These are phyloP conservation scores for Brachyhypopomus occidentalis DNA, from an alignment of 2,113 vertebrate genomes.

Conservation along the genomic window DNA sequence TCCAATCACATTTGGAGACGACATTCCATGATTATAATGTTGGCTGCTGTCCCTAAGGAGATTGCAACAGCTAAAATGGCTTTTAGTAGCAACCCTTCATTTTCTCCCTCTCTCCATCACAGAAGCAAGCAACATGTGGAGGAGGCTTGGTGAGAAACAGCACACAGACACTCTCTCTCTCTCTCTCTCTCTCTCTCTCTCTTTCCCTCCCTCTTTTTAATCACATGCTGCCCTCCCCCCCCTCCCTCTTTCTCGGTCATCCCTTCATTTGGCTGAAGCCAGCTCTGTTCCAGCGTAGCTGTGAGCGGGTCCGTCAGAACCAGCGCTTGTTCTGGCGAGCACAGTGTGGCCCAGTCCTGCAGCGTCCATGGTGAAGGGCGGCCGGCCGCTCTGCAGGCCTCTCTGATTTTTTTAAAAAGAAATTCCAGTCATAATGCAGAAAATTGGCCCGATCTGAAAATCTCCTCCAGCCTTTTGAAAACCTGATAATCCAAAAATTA, in stretches of 20 bases:
- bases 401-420: too few relatives aligned
- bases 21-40: neutral
- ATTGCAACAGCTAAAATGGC: neutral
- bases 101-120: slow-evolving; percentile 88
- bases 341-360: too few relatives aligned
- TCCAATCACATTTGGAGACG: neutral
- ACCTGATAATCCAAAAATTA: neutral
- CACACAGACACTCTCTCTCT: slow-evolving; percentile 55
- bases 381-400: too few relatives aligned
- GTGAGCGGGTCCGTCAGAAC: neutral
- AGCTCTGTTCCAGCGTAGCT: slow-evolving; percentile 10
- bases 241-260: slow-evolving; percentile 10
- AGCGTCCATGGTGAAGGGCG: too few relatives aligned
- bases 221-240: slow-evolving; percentile 6
- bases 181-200: slow-evolving; percentile 20
- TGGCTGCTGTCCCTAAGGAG: neutral
- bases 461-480: neutral
- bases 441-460: neutral
- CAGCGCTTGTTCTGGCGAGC: neutral
- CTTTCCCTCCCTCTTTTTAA: slow-evolving; percentile 6
- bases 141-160: slow-evolving; percentile 95
- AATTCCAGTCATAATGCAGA: neutral
- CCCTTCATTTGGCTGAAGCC: slow-evolving; percentile 17
- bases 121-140: slow-evolving; percentile 89
- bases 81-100: slow-evolving; percentile 67